Evolutionary conservation across 1,140 invertebrate genomes (phyloP).

Genomic region (Lysiphlebus fabarum): DNA sequence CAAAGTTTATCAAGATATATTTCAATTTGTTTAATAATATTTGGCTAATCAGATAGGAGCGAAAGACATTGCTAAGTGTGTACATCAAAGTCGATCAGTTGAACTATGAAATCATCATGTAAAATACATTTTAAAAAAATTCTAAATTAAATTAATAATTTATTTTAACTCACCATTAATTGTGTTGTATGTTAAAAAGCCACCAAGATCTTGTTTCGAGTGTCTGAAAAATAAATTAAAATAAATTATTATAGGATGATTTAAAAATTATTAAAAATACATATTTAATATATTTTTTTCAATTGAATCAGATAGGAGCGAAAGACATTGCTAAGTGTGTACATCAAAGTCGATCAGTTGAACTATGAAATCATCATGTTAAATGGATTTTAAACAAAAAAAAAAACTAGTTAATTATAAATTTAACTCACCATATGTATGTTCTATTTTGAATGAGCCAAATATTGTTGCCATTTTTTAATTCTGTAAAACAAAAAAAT

Average conservation of each 20-base stretch:
- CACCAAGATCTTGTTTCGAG: no score
- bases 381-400: background rate
- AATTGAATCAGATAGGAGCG: slow-evolving; percentile 41
- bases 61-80: slow-evolving; percentile 39
- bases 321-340: slow-evolving; percentile 37
- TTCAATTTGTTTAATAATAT: slow-evolving; percentile 5
- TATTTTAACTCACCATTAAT: no score
- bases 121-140: background rate
- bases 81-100: slow-evolving; percentile 42
- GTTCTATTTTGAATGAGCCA: no score
- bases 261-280: background rate
- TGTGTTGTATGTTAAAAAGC: no score
- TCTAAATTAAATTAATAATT: no score
- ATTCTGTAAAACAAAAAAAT: slow-evolving; percentile 5
- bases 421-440: no score
- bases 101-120: slow-evolving; percentile 51
- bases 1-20: background rate
- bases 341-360: slow-evolving; percentile 43
- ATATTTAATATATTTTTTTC: background rate
- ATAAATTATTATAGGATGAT: no score
- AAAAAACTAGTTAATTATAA: no score
- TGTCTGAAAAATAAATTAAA: slow-evolving; percentile 2
- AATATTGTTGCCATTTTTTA: no score
- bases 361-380: slow-evolving; percentile 50
- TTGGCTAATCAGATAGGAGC: slow-evolving; percentile 40